Conservation (phyloP, 1,140 invertebrate genomes). For the Drusus annulatus region DNA sequence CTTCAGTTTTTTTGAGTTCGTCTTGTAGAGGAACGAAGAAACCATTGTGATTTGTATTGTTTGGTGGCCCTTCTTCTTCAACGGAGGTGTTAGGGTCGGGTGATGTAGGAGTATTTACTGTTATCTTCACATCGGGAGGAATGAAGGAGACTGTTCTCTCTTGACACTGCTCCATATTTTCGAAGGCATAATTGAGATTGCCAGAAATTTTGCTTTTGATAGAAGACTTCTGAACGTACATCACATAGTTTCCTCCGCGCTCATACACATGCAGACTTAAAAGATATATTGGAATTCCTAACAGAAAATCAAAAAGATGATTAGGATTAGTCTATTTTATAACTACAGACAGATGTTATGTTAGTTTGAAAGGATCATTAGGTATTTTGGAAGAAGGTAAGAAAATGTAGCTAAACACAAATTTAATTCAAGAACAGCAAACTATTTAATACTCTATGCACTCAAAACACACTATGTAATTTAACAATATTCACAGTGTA, state of each 20-base stretch:
- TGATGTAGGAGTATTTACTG: conserved; percentile 22
- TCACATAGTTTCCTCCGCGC: conserved; percentile 52
- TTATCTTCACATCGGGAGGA: conserved; percentile 23
- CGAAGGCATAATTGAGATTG: conserved; percentile 53
- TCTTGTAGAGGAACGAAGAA: neutral
- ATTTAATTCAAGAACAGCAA: too few species aligned
- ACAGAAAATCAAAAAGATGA: conserved; percentile 1
- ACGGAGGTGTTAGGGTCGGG: neutral
- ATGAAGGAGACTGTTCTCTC: conserved; percentile 30
- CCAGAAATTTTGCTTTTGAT: conserved; percentile 50
- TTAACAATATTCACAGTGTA: too few species aligned
- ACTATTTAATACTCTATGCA: too few species aligned
- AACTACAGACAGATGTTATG: too few species aligned
- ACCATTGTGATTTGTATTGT: conserved; percentile 9
- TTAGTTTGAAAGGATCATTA: too few species aligned
- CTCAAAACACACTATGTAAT: too few species aligned
- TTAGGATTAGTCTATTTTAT: too few species aligned
- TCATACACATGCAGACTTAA: conserved; percentile 49
- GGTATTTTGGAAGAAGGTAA: too few species aligned
- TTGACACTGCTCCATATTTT: conserved; percentile 48
- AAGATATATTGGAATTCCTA: conserved; percentile 53
- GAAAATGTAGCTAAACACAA: too few species aligned
- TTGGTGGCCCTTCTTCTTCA: neutral
- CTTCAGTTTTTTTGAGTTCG: neutral
- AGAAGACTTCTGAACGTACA: conserved; percentile 52